A percentile compares a stretch with the other conserved stretches of the same genome.
phyloP scores from a whole-genome alignment of 2,113 vertebrate genomes.

The Todiramphus chloris region DNA sequence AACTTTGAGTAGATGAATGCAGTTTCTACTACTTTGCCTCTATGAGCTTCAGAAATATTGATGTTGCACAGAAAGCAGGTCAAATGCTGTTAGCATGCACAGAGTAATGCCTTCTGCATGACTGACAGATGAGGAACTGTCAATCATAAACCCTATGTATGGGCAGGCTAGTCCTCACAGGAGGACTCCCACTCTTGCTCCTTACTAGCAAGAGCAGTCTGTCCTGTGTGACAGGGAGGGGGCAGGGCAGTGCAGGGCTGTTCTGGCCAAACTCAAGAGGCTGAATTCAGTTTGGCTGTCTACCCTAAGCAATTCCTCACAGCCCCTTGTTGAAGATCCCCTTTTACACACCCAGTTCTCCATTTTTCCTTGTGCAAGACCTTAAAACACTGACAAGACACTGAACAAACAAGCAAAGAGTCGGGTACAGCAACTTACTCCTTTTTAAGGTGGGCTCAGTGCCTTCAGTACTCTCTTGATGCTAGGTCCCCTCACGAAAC shows the following conservation, averaged over 20 bases:
- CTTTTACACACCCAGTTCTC: not conserved
- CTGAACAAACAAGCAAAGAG: not conserved
- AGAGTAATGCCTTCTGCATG: not conserved
- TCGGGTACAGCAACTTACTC: not conserved
- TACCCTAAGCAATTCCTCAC: not conserved
- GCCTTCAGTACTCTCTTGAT: not conserved
- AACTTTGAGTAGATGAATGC: not conserved
- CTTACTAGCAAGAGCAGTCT: not conserved
- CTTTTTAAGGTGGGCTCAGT: not conserved
- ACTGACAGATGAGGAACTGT: not conserved
- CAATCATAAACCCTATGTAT: not conserved
- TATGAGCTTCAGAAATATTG: fast-evolving
- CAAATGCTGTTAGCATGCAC: not conserved
- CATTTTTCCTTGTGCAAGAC: not conserved
- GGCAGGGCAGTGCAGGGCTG: fast-evolving
- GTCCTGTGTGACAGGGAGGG: fast-evolving
- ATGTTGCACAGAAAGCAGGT: not conserved
- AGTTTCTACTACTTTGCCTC: not conserved
- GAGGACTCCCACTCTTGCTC: not conserved
- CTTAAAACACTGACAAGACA: not conserved
- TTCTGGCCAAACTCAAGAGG: not conserved
- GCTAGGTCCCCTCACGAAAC: not conserved
- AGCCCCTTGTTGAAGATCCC: not conserved
- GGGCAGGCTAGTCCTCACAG: not conserved
- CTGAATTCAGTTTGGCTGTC: not conserved